Evolutionary conservation across 2,888 invertebrate species (phyloP), one percentile per base, ranked within the genome.

Genomic region (Sisyra nigra): DNA sequence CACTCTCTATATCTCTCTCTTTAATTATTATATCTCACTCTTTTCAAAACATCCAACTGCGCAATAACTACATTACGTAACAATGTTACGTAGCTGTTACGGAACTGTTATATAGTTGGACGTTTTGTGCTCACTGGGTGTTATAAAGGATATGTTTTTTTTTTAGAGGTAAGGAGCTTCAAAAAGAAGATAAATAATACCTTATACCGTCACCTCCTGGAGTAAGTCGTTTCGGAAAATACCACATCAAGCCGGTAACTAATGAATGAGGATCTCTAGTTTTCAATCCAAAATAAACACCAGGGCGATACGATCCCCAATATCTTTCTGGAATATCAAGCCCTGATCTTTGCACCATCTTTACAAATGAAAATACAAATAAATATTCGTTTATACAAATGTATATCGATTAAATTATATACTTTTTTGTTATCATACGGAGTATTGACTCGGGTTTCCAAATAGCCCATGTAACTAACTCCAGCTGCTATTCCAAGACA

Each of bases 211-310:
- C 80, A 48, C 82, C 83, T 29, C 74, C 74, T 2, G 74, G 71
- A 0, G 71, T 66, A 18, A 80, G 55, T 50, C 72, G 66, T 2
- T 71, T 70, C 0, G 85, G 84, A 48, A 83, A 78, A 57, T 96
- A 91, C 97, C 96, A 97, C 93, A 97, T 94, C 15, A 96, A 65
- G 1, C 98, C 98, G 54, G 89, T 81, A 0, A 93, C 80, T 1
- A 93, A 74, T 0, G 96, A 93, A 43, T 79, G 67, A 0, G 91
- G 86, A 57, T 88, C 87, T 42, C 96, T 67, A 0, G 88, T 89
- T 64, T 92, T 89, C 57, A 98, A 63, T 0, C 93, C 94, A 60
- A 94, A 80, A 61, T 94, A 94, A 2, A 79, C 73, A 0, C 87
- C 84, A 0, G 93, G 80, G 17, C 93, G 63, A 60, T 96, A 97